Conservation (phyloP, 2,888 invertebrate species). For the Mythimna impura region DNA sequence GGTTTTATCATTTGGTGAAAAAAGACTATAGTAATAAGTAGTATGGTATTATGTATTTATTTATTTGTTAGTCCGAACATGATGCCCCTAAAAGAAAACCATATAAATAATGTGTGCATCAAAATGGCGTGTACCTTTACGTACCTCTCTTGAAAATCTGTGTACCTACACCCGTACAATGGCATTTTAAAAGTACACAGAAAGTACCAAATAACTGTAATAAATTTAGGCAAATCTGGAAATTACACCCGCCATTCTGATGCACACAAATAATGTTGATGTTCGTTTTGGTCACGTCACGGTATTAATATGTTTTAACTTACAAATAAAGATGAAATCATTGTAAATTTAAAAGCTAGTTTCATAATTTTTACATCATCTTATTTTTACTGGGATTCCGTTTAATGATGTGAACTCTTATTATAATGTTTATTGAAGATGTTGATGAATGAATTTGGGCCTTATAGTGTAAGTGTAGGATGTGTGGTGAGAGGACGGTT, state of each 20-base stretch:
- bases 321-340: neutral
- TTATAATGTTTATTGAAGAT: neutral
- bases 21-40: constrained; percentile 12
- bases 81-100: neutral
- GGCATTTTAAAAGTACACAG: no score
- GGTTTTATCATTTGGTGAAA: constrained; percentile 8
- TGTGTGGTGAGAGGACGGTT: neutral
- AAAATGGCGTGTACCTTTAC: no score
- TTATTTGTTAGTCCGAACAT: constrained; percentile 1
- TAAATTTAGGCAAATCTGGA: no score
- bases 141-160: no score
- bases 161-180: no score
- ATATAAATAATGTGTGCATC: no score
- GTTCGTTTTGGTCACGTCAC: no score
- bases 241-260: no score
- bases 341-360: neutral
- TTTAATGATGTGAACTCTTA: neutral
- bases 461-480: constrained; percentile 42
- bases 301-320: neutral
- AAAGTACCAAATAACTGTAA: no score
- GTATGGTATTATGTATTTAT: constrained; percentile 17
- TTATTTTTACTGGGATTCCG: neutral
- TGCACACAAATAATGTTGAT: no score
- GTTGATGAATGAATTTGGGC: constrained; percentile 42
- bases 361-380: no score